phyloP scores from a whole-genome alignment of 2,888 invertebrate species.

The Strigamia maritima region DNA sequence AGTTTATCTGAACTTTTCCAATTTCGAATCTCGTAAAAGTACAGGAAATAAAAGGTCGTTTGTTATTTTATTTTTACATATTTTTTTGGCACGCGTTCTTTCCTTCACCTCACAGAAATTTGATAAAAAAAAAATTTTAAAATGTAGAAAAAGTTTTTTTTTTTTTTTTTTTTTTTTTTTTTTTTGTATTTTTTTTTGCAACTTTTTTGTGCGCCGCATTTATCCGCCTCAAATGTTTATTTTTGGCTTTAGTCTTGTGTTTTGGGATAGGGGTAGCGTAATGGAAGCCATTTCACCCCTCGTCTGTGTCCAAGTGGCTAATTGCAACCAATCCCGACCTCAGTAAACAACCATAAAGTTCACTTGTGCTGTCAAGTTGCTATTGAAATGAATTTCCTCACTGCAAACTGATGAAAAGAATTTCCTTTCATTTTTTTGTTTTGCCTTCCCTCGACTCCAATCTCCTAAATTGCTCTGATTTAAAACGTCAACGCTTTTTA shows the following conservation, averaged over 20 bases:
- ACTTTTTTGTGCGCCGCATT: not conserved
- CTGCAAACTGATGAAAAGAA: not conserved
- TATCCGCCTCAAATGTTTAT: not conserved
- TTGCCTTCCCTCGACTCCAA: not conserved
- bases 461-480: no score
- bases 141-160: no score
- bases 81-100: no score
- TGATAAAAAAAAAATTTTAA: no score
- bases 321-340: constrained; percentile 4
- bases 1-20: no score
- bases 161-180: no score
- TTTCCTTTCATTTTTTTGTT: not conserved
- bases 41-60: no score
- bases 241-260: not conserved
- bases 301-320: not conserved
- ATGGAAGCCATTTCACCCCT: not conserved
- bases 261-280: not conserved
- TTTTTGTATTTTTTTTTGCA: no score
- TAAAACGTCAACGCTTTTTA: no score
- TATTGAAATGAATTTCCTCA: not conserved
- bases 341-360: not conserved
- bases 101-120: no score
- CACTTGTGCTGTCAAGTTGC: not conserved
- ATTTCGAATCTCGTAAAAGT: no score
- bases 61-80: no score